A percentile compares a stretch with the other conserved stretches of the same genome.
phyloP scores from a whole-genome alignment of 2,797 vertebrate species.

The Muscicapa comitata region DNA sequence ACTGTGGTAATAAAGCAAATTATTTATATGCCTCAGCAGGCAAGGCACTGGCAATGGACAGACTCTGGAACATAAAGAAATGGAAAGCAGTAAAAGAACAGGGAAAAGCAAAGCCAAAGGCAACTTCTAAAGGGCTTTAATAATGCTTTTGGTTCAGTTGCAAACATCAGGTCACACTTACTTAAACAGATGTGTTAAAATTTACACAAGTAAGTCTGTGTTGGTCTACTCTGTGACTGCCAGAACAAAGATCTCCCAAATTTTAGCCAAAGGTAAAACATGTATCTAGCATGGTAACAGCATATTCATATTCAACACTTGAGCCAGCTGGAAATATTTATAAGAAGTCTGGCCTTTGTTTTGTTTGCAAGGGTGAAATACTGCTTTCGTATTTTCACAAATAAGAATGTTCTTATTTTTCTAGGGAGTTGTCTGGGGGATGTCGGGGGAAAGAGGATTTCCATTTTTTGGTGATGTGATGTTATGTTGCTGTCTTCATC shows the following conservation, averaged over 20 bases:
- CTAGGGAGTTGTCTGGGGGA: not conserved
- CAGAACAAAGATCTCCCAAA: not conserved
- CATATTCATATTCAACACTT: not conserved
- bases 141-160: not conserved
- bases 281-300: accelerated
- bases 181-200: not conserved
- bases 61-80: not conserved
- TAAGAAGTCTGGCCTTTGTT: not conserved
- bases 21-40: not conserved
- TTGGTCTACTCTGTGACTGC: not conserved
- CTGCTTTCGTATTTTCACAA: not conserved
- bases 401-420: not conserved
- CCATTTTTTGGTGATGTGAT: not conserved
- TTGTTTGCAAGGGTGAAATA: not conserved
- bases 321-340: not conserved
- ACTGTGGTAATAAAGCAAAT: not conserved
- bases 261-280: not conserved
- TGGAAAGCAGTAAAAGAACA: not conserved
- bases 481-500: not conserved
- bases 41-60: not conserved
- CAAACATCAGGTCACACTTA: not conserved
- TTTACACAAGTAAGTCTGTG: not conserved
- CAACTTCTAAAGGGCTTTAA: not conserved
- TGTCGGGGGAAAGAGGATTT: not conserved
- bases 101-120: not conserved